A percentile compares a stretch with the other conserved stretches of the same genome.
Conservation (phyloP, 2,797 vertebrate species). For the Muscicapa striata region DNA sequence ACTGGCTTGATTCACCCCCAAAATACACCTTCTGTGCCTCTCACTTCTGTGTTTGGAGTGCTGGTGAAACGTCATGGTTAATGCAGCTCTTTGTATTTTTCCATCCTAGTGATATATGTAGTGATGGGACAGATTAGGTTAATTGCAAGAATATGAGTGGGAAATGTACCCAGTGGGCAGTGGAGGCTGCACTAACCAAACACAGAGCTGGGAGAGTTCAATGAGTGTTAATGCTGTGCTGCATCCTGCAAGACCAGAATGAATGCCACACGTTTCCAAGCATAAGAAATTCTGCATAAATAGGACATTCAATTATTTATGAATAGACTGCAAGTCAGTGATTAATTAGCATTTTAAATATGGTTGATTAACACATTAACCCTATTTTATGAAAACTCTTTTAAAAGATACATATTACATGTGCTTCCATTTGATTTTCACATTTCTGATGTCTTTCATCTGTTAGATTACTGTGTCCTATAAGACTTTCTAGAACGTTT, state of each 20-base stretch:
- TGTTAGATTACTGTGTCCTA: slow-evolving; percentile 63
- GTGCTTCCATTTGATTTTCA: slow-evolving; percentile 59
- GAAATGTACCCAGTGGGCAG: neutral
- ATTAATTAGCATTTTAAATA: slow-evolving; percentile 75
- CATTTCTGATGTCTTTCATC: slow-evolving; percentile 68
- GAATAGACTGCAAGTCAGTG: slow-evolving; percentile 59
- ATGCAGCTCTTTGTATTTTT: neutral
- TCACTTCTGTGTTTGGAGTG: neutral
- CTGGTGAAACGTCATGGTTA: neutral
- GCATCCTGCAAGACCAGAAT: slow-evolving; percentile 14
- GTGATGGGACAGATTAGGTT: neutral
- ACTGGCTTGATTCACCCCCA: neutral
- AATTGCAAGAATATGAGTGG: neutral
- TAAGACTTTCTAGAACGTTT: slow-evolving; percentile 72
- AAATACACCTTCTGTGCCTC: neutral
- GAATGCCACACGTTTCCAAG: slow-evolving; percentile 21
- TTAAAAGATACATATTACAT: slow-evolving; percentile 70
- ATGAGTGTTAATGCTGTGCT: neutral
- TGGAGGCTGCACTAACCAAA: neutral
- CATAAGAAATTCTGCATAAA: slow-evolving; percentile 65
- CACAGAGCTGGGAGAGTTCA: neutral
- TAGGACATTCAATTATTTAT: slow-evolving; percentile 72
- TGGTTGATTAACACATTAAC: slow-evolving; percentile 71
- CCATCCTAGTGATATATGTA: neutral
- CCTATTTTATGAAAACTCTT: slow-evolving; percentile 68